A percentile compares a stretch with the other conserved stretches of the same genome.
Evolutionary conservation across 1,140 invertebrate species (phyloP).

Genomic region (Hormaphis cornu): DNA sequence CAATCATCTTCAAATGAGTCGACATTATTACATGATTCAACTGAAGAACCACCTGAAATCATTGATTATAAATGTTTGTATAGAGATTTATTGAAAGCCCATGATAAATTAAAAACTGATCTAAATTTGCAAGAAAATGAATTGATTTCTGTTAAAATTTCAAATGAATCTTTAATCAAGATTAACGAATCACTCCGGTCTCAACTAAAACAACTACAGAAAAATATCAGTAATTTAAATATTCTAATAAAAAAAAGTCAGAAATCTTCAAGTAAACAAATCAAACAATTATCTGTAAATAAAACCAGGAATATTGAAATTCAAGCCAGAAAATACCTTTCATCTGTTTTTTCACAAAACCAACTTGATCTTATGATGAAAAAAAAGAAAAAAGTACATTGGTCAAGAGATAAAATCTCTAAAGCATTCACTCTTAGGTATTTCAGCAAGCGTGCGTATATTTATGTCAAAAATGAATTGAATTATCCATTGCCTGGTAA

Average conservation of each 20-base stretch:
- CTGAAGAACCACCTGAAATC: too few relatives aligned
- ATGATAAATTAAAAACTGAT: too few relatives aligned
- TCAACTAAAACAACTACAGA: neutral
- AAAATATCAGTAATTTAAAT: neutral
- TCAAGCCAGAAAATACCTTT: neutral
- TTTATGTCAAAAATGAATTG: neutral
- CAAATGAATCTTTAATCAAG: too few relatives aligned
- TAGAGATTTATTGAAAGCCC: too few relatives aligned
- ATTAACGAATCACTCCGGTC: too few relatives aligned
- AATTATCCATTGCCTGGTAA: too few relatives aligned
- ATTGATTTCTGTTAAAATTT: too few relatives aligned
- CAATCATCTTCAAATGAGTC: too few relatives aligned
- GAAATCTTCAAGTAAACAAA: neutral
- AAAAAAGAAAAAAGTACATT: neutral
- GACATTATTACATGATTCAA: too few relatives aligned
- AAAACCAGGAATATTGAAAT: neutral
- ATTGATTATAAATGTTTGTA: too few relatives aligned
- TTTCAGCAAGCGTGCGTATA: neutral
- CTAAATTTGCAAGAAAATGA: too few relatives aligned
- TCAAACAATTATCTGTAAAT: neutral
- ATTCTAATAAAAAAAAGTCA: neutral
- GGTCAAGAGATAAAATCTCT: neutral
- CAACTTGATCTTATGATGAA: neutral
- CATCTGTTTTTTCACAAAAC: neutral
- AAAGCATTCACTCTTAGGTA: neutral